These are phyloP conservation scores for Augochlora pura DNA, from an alignment of 1,140 invertebrate genomes.

Conservation along the genomic window DNA sequence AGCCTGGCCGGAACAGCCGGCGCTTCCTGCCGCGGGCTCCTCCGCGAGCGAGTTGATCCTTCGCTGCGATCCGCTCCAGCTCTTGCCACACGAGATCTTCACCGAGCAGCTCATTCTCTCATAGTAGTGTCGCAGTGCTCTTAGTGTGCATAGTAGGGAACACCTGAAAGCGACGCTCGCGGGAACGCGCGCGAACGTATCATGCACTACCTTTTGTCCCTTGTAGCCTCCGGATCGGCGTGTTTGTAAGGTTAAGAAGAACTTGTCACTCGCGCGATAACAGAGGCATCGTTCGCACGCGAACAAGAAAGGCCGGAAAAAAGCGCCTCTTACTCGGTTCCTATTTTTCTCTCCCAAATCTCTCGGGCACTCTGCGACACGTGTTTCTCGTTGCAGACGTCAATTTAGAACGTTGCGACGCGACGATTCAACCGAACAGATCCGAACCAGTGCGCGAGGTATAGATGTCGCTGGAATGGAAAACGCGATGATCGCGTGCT, in stretches of 20 bases:
- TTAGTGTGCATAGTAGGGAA: conserved; percentile 56
- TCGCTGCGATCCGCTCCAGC: conserved; percentile 75
- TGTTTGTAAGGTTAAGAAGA: not conserved
- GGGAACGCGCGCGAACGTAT: conserved; percentile 22
- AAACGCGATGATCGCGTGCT: conserved; percentile 12
- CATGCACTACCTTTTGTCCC: no score
- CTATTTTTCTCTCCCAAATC: not conserved
- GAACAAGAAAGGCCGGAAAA: not conserved
- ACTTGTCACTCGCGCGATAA: not conserved
- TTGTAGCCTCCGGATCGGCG: no score
- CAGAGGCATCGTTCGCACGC: conserved; percentile 17
- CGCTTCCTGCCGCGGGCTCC: conserved; percentile 59
- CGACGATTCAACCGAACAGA: not conserved
- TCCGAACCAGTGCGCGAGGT: not conserved
- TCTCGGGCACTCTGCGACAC: not conserved
- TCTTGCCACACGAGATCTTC: conserved; percentile 75
- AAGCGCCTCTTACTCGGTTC: not conserved
- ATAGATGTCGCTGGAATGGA: not conserved
- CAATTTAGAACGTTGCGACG: conserved; percentile 15
- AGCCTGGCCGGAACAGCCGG: conserved; percentile 33
- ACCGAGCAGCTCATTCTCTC: conserved; percentile 79
- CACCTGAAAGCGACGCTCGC: conserved; percentile 9
- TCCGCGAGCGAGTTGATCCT: conserved; percentile 75
- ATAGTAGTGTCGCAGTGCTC: conserved; percentile 58
- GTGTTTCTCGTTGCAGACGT: conserved; percentile 29